Evolutionary conservation across 2,888 invertebrate species (phyloP).

Genomic region (Malachius bipustulatus): DNA sequence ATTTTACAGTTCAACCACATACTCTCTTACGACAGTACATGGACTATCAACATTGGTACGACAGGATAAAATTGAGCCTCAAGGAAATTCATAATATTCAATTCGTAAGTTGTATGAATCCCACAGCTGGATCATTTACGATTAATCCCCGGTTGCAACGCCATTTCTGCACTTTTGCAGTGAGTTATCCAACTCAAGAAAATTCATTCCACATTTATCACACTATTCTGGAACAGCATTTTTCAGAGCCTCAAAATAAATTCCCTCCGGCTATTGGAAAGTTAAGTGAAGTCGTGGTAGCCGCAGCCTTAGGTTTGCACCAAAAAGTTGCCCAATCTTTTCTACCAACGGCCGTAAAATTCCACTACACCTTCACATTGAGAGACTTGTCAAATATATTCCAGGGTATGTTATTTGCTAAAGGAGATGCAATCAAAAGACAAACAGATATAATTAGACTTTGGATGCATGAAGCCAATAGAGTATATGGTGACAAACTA

Average conservation of each 20-base stretch:
- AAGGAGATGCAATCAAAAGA: constrained; percentile 57
- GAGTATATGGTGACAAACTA: constrained; percentile 87
- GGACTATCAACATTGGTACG: constrained; percentile 95
- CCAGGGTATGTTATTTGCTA: constrained; percentile 80
- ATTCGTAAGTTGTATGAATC: constrained; percentile 94
- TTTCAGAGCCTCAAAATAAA: constrained; percentile 52
- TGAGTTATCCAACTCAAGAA: constrained; percentile 75
- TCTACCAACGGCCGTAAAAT: constrained; percentile 87
- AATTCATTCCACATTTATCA: constrained; percentile 75
- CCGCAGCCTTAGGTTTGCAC: constrained; percentile 66
- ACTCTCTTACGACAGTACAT: constrained; percentile 85
- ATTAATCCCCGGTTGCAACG: constrained; percentile 83
- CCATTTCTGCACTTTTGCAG: constrained; percentile 77
- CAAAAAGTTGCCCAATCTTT: constrained; percentile 62
- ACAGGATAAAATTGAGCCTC: constrained; percentile 68
- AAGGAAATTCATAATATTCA: constrained; percentile 91
- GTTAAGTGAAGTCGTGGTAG: constrained; percentile 49
- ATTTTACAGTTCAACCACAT: constrained; percentile 91
- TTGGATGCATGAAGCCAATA: constrained; percentile 81
- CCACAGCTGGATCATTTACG: constrained; percentile 89
- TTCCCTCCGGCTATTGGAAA: constrained; percentile 50
- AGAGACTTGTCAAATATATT: constrained; percentile 89
- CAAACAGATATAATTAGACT: constrained; percentile 63
- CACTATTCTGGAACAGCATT: constrained; percentile 68
- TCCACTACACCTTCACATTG: constrained; percentile 89